A percentile compares a stretch with the other conserved stretches of the same genome.
Evolutionary conservation across 2,113 vertebrate genomes (phyloP).

Genomic region (Campylorhamphus procurvoides): DNA sequence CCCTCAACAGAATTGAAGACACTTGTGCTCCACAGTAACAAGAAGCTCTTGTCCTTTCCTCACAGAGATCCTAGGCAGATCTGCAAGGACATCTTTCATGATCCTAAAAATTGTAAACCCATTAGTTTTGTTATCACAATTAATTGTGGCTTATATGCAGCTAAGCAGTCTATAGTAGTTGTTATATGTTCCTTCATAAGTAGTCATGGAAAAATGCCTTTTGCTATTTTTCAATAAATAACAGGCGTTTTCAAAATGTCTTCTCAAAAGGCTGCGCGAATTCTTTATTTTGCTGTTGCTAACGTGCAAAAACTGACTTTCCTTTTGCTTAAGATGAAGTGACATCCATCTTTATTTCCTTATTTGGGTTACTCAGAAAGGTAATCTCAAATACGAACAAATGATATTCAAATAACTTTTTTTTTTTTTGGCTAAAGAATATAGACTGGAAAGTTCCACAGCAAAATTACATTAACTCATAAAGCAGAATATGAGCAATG

Average conservation of each 20-base stretch:
- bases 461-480: neutral
- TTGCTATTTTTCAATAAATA: neutral
- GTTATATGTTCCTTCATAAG: neutral
- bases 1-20: neutral
- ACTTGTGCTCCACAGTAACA: rapidly evolving
- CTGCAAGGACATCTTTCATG: neutral
- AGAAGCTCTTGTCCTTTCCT: neutral
- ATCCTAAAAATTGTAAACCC: neutral
- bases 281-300: neutral
- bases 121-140: neutral
- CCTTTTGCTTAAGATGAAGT: neutral
- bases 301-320: neutral
- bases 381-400: neutral
- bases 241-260: neutral
- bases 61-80: neutral
- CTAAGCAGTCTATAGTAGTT: neutral
- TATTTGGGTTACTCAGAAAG: neutral
- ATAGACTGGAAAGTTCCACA: neutral
- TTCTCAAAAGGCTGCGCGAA: neutral
- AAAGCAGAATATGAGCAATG: neutral
- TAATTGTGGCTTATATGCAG: neutral
- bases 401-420: neutral
- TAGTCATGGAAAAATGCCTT: neutral
- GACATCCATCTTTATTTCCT: neutral
- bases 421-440: neutral